Percentiles rank a stretch among this genome's conserved stretches.
Evolutionary conservation across 2,113 vertebrate species (phyloP).

Genomic region (Eurypyga helias): DNA sequence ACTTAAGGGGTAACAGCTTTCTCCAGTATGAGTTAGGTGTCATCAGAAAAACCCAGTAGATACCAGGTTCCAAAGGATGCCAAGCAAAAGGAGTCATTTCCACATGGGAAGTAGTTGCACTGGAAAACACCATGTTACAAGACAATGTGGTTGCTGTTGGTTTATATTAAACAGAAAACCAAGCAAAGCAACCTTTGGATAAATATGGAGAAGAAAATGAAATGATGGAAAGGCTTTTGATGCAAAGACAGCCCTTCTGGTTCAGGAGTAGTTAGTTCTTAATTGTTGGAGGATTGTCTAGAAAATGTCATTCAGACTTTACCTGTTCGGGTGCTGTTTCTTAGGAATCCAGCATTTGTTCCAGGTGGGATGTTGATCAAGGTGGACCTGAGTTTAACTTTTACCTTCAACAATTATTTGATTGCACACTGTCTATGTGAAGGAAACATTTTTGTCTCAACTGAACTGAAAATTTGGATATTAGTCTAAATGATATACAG

Average conservation of each 20-base stretch:
- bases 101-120: neutral
- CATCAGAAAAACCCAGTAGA: neutral
- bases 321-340: neutral
- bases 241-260: neutral
- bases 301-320: neutral
- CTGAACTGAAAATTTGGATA: neutral
- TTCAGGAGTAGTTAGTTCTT: neutral
- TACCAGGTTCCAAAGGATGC: neutral
- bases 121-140: neutral
- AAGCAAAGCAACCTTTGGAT: neutral
- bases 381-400: neutral
- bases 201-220: neutral
- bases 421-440: neutral
- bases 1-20: neutral
- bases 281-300: neutral
- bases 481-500: neutral
- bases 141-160: neutral
- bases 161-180: neutral
- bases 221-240: neutral
- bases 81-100: neutral
- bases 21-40: neutral
- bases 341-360: neutral
- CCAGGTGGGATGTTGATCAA: neutral
- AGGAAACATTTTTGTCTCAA: neutral
- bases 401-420: accelerated